phyloP scores from a whole-genome alignment of 2,797 vertebrate species.

The Oryzias dopingdopingensis region DNA sequence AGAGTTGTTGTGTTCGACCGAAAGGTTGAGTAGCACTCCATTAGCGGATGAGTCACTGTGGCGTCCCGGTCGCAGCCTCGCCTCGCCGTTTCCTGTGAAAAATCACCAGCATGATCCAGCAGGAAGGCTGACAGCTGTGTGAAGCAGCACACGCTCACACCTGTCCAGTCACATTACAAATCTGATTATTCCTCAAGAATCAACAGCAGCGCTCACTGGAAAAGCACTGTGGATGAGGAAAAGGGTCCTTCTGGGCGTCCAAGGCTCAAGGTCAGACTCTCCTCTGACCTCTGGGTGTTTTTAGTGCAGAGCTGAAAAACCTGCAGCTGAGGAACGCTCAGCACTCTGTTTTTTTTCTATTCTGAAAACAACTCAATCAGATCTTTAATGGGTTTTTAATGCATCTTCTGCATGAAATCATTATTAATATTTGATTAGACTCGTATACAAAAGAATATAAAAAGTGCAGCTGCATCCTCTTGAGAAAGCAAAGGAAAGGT shows the following conservation, averaged over 20 bases:
- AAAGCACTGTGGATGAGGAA: slow-evolving; percentile 19
- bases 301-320: slow-evolving; percentile 5
- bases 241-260: slow-evolving; percentile 7
- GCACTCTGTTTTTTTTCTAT: background rate
- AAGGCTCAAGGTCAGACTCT: slow-evolving; percentile 2
- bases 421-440: background rate
- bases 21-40: slow-evolving; percentile 17
- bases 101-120: slow-evolving; percentile 48
- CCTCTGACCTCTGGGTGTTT: slow-evolving; percentile 27
- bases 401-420: background rate
- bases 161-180: slow-evolving; percentile 61
- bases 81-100: slow-evolving; percentile 38
- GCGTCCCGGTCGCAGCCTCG: slow-evolving; percentile 30
- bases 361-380: background rate
- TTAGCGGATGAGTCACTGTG: slow-evolving; percentile 29
- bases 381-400: background rate
- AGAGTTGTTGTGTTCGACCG: slow-evolving; percentile 11
- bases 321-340: no score
- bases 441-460: background rate
- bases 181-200: slow-evolving; percentile 51
- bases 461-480: slow-evolving; percentile 15
- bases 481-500: slow-evolving; percentile 29
- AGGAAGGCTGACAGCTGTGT: slow-evolving; percentile 68
- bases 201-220: slow-evolving; percentile 37
- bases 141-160: slow-evolving; percentile 54